Base-by-base conservation (phyloP, 23 tunicate genomes). In the Diplosoma virens region DNA sequence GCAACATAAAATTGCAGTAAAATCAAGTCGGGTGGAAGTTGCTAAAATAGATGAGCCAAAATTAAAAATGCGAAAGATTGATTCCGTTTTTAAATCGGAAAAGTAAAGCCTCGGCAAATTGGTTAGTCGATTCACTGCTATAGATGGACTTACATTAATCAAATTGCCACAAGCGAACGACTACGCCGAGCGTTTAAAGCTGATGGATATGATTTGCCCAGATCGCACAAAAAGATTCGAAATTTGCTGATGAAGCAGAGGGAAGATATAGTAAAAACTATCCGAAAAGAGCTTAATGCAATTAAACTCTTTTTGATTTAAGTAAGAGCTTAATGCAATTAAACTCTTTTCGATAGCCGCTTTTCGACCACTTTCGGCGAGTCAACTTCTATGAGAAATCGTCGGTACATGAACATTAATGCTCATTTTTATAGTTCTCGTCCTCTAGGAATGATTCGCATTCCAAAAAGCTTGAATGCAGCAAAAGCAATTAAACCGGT, bases 401-500 rank as follows among this genome's bases (percentile, higher is more conserved):
- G 54, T n/a, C 75, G 75, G 54, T 14, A 68, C 54, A 68, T 68
- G 75, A 68, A 68, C 54, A 68, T 68, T 36, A 68, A 68, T 22
- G 53, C 22, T 68, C 75, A 68, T 68, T 68, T 68, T 68, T 7
- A 68, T 16, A 54, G 75, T 68, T 23, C 4, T 28, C n/a, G n/a
- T n/a, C n/a, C n/a, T n/a, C n/a, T n/a, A n/a, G n/a, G n/a, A n/a
- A n/a, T n/a, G n/a, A n/a, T n/a, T n/a, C n/a, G n/a, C n/a, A n/a
- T n/a, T 31, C 35, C 29, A 50, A 71, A 9, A 55, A 55, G 37
- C 66, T 24, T 74, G 65, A 74, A 52, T 74, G 65, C 79, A 55
- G 72, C 79, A 55, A 74, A 53, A 71, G 79, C 79, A 74, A 53
- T 74, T 20, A 74, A 74, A 53, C 66, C 56, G 72, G 79, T 74